Evolutionary conservation across 2,888 invertebrate genomes (phyloP), one percentile per base, ranked within the genome.

Genomic region (Mythimna vitellina): DNA sequence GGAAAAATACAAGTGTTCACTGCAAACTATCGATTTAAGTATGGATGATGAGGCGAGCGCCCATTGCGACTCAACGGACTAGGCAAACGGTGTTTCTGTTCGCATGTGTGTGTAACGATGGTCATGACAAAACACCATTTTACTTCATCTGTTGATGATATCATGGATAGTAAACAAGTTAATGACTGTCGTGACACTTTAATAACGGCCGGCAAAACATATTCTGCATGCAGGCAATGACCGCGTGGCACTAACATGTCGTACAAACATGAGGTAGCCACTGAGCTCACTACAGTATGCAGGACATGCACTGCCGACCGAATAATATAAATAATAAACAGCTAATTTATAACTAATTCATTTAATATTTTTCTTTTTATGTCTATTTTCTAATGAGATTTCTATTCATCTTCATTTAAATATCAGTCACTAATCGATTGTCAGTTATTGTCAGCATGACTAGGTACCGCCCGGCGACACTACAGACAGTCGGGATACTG

Each of bases 351-450:
- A 92, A 90, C 92, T 93, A 94, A 92, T 90, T 92, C 90, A 91
- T 92, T 90, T 90, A 91, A 93, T 90, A 89, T 89, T 85, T 86
- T 89, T 89, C 83, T 88, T 88, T 91, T 90, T 89, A 90, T 91
- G 90, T 92, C 91, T 93, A 94, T 92, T 89, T 90, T 88, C 93
- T 94, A 94, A 93, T 94, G 94, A 94, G 93, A 94, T 94, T 94
- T 93, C 92, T 90, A 90, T 90, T 89, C 77, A 90, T 92, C 91
- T 93, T 94, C 89, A 90, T 91, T 89, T 87, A 90, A 89, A 91
- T 91, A 92, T 93, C 91, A 93, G 91, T 93, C 92, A 91, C 91
- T 91, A 92, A 87, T 89, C 84, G 83, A 88, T 89, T 81, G 89
- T 87, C 83, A 83, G 86, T 91, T 90, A 90, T 91, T 91, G 89